Percentiles rank a stretch among this genome's conserved stretches.
phyloP scores from a whole-genome alignment of 1,140 invertebrate species.

The Colletes gigas region DNA sequence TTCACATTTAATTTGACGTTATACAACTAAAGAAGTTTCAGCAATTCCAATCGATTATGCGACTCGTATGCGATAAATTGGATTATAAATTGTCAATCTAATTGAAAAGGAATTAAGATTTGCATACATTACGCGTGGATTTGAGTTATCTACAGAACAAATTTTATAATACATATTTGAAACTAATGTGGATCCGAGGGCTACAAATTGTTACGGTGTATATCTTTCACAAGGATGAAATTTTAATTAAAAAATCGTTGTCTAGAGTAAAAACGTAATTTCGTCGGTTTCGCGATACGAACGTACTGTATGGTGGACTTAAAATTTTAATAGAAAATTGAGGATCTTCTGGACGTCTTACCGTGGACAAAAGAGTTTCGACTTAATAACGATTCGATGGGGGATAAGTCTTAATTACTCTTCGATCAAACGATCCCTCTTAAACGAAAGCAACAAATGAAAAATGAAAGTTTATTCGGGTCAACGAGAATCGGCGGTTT shows the following conservation, averaged over 20 bases:
- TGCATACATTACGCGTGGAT: too few species aligned
- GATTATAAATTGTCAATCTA: too few species aligned
- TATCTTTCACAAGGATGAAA: too few species aligned
- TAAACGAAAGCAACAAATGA: conserved; percentile 1
- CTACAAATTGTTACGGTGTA: too few species aligned
- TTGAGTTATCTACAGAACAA: too few species aligned
- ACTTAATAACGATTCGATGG: background rate
- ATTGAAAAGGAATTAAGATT: too few species aligned
- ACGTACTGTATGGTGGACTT: background rate
- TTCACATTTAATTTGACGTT: too few species aligned
- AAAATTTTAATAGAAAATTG: background rate
- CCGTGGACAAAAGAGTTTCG: background rate
- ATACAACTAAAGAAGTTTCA: too few species aligned
- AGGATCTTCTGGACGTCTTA: background rate
- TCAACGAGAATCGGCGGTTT: background rate
- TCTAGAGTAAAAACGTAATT: background rate
- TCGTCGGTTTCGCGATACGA: background rate
- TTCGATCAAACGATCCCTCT: background rate
- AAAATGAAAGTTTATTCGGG: conserved; percentile 30
- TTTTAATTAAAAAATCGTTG: background rate
- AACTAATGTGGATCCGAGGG: too few species aligned
- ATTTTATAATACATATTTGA: too few species aligned
- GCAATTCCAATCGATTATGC: too few species aligned
- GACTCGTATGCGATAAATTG: too few species aligned
- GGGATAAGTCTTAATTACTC: conserved; percentile 23